A percentile compares a stretch with the other conserved stretches of the same genome.
These are phyloP conservation scores for Platichthys flesus DNA, from an alignment of 2,113 vertebrate genomes.

Conservation along the genomic window DNA sequence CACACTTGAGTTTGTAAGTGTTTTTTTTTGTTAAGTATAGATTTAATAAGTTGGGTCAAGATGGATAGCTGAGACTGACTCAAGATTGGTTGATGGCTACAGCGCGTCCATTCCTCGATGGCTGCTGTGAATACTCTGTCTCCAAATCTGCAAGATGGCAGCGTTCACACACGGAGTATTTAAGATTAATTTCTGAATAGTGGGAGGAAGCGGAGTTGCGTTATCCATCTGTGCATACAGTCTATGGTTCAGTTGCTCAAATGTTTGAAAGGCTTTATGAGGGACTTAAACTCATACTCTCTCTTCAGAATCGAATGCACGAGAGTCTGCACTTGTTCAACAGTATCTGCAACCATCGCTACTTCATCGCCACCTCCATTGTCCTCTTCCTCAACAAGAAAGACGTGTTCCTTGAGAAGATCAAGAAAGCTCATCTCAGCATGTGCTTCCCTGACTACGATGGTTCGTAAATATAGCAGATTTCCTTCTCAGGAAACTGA, in stretches of 20 bases:
- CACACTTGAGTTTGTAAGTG: too few relatives aligned
- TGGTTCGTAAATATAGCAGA: constrained; percentile 75
- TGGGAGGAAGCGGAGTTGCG: too few relatives aligned
- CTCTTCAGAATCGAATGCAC: constrained; percentile 94
- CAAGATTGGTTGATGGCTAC: too few relatives aligned
- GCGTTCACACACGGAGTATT: too few relatives aligned
- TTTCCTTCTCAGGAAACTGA: background rate
- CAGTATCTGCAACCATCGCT: constrained; percentile 98
- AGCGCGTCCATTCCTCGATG: too few relatives aligned
- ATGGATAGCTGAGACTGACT: too few relatives aligned
- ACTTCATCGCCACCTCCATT: constrained; percentile 94
- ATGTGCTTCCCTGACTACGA: constrained; percentile 99
- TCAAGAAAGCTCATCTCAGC: constrained; percentile 97
- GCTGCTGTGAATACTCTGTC: too few relatives aligned
- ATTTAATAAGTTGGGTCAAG: too few relatives aligned
- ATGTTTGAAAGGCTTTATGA: background rate
- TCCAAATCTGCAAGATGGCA: too few relatives aligned
- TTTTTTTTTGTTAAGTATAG: too few relatives aligned
- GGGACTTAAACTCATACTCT: background rate
- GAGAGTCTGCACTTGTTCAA: constrained; percentile 99
- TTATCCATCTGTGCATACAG: background rate
- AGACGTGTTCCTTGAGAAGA: constrained; percentile 96
- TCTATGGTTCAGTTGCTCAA: background rate
- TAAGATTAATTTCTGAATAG: too few relatives aligned
- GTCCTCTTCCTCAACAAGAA: constrained; percentile 99